Evolutionary conservation across 2,113 vertebrate genomes (phyloP).

Genomic region (Burhinus oedicnemus): DNA sequence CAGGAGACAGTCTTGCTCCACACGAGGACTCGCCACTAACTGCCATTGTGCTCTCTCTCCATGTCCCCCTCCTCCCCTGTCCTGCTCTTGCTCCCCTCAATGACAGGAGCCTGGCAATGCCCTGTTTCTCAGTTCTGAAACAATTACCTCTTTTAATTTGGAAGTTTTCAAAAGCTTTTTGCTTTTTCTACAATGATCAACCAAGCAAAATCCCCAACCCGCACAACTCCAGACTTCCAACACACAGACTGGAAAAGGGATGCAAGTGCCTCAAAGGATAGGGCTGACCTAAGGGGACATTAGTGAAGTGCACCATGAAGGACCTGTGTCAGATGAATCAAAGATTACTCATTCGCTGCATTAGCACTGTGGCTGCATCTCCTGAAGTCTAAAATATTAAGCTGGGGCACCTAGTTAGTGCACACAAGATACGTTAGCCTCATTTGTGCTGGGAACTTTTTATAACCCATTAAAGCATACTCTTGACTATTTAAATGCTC

Average conservation of each 20-base stretch:
- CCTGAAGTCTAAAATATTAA: neutral
- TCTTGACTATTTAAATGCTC: neutral
- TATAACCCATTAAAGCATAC: neutral
- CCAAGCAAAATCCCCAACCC: neutral
- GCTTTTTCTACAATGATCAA: neutral
- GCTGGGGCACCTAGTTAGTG: neutral
- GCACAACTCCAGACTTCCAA: neutral
- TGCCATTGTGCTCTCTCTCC: slow-evolving; percentile 2
- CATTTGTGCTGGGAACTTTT: neutral
- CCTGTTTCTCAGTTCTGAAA: neutral
- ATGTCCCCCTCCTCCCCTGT: neutral
- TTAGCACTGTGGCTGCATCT: neutral
- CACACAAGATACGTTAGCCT: neutral
- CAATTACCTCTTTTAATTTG: neutral
- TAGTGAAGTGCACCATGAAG: neutral
- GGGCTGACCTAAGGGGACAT: neutral
- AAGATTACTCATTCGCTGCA: neutral
- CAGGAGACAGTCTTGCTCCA: slow-evolving; percentile 41
- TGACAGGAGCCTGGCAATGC: slow-evolving; percentile 33
- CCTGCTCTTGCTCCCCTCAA: neutral
- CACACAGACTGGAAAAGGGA: neutral
- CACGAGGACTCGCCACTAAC: neutral
- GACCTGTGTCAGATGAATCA: neutral
- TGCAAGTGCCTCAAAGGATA: neutral
- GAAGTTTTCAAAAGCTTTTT: slow-evolving; percentile 3